A percentile compares a stretch with the other conserved stretches of the same genome.
These are phyloP conservation scores for Anaspis maculata DNA, from an alignment of 2,888 invertebrate genomes.

Conservation along the genomic window DNA sequence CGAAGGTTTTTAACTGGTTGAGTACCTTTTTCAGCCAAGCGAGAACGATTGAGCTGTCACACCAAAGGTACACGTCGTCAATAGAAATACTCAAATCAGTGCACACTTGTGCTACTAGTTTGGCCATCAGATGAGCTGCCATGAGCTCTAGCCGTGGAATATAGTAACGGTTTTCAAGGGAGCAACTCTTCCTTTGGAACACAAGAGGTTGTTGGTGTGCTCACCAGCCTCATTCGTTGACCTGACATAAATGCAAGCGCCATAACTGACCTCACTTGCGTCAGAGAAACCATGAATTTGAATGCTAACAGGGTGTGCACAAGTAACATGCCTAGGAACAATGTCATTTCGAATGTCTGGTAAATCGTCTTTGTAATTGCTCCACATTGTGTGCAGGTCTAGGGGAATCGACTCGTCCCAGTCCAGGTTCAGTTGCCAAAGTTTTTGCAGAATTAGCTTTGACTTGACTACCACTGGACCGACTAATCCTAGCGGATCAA, in stretches of 20 bases:
- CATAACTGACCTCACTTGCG: conserved; percentile 8
- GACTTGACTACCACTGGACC: conserved; percentile 1
- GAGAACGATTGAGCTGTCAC: conserved; percentile 9
- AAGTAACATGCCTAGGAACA: neutral
- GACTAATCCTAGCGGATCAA: conserved; percentile 3
- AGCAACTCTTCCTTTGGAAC: conserved; percentile 9
- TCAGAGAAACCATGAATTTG: conserved; percentile 1
- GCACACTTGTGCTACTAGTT: conserved; percentile 3
- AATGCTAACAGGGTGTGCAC: neutral
- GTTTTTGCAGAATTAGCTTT: conserved; percentile 2
- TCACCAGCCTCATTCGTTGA: neutral
- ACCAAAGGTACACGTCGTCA: conserved; percentile 3
- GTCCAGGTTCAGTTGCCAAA: neutral
- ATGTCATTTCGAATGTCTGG: neutral
- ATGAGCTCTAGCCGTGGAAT: conserved; percentile 13
- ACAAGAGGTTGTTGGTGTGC: conserved; percentile 1
- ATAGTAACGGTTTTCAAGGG: conserved; percentile 12
- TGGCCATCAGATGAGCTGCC: conserved; percentile 8
- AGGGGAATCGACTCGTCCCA: conserved; percentile 2
- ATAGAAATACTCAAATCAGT: neutral
- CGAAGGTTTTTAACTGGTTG: conserved; percentile 11
- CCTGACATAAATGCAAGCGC: conserved; percentile 11
- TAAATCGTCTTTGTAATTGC: neutral
- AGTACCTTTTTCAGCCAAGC: conserved; percentile 11
- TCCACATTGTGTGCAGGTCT: neutral